Evolutionary conservation across 2,797 vertebrate genomes (phyloP), one percentile per base, ranked within the genome.

Genomic region (Potorous gilbertii): DNA sequence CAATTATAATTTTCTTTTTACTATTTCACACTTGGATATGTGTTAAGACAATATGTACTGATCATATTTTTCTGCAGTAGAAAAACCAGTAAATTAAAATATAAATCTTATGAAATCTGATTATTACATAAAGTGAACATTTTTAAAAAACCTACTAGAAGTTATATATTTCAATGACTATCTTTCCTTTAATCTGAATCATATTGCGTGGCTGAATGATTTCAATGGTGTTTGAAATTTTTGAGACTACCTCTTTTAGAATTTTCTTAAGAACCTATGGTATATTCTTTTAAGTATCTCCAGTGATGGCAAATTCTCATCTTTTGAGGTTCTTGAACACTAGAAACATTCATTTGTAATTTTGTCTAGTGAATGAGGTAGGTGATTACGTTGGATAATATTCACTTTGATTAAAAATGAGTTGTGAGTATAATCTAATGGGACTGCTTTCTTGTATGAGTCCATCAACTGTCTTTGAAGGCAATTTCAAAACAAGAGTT

Each of bases 341-440:
- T 54, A 96, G 91, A 94, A 54, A 24, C 16, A 92, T 81, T 93
- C 11, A 91, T 62, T 92, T 92, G 93, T 62, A 96, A 55, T 52
- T 92, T 89, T 81, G 46, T 81, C 9, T 29, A 27, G 2, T 28
- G n/a, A n/a, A 54, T 90, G 52, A 90, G 16, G 4, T 11, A 81
- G 29, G 18, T 46, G n/a, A 81, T 81, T 46, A 46, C 91, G 2
- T 28, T 13, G 0, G 91, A 29, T 34, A 96, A 81, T 56, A 95
- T 54, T 94, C 50, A 66, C 55, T 90, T 94, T 89, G 96, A 94
- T 31, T 74, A 92, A 96, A 97, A 90, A 6, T 40, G 95, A 90
- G 1, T 90, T 95, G 91, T 74, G 5, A 8, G 5, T 91, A 90
- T 92, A 96, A 96, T n/a, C 91, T 89, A 95, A 94, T 28, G 29